These are phyloP conservation scores for Scrobipalpa costella DNA, from an alignment of 2,888 invertebrate species.

Conservation along the genomic window DNA sequence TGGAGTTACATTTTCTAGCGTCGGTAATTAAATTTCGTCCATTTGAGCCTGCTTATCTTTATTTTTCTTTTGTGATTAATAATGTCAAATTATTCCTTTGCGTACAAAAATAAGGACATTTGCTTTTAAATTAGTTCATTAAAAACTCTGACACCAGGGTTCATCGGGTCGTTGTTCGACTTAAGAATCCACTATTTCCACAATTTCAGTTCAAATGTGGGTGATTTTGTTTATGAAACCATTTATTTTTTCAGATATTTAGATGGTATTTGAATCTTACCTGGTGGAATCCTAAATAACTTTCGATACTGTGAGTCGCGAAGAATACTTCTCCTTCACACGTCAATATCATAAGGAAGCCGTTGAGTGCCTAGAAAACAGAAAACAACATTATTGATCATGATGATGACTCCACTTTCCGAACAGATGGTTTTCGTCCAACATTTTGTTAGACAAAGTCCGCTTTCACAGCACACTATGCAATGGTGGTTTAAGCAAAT, in stretches of 20 bases:
- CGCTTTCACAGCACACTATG: too few relatives aligned
- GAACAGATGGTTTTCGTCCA: too few relatives aligned
- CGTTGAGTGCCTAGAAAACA: constrained; percentile 93
- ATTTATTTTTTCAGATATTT: too few relatives aligned
- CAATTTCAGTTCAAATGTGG: too few relatives aligned
- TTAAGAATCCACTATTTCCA: too few relatives aligned
- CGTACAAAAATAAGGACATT: constrained; percentile 38
- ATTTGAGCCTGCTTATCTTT: constrained; percentile 27
- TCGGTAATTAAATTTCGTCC: constrained; percentile 30
- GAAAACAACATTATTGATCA: neutral
- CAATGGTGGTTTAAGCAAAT: too few relatives aligned
- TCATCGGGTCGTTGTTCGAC: too few relatives aligned
- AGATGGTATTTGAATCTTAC: constrained; percentile 83
- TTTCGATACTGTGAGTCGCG: constrained; percentile 99
- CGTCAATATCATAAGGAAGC: constrained; percentile 98
- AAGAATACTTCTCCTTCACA: constrained; percentile 99
- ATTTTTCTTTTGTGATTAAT: constrained; percentile 45
- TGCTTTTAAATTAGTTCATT: constrained; percentile 24
- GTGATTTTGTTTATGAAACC: too few relatives aligned
- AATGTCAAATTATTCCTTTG: constrained; percentile 39
- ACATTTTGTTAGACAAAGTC: too few relatives aligned
- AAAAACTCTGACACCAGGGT: too few relatives aligned
- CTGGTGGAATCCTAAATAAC: constrained; percentile 99
- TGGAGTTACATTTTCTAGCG: constrained; percentile 39
- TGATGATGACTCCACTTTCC: too few relatives aligned